phyloP scores from a whole-genome alignment of 2,797 vertebrate species.

The Characodon lateralis region DNA sequence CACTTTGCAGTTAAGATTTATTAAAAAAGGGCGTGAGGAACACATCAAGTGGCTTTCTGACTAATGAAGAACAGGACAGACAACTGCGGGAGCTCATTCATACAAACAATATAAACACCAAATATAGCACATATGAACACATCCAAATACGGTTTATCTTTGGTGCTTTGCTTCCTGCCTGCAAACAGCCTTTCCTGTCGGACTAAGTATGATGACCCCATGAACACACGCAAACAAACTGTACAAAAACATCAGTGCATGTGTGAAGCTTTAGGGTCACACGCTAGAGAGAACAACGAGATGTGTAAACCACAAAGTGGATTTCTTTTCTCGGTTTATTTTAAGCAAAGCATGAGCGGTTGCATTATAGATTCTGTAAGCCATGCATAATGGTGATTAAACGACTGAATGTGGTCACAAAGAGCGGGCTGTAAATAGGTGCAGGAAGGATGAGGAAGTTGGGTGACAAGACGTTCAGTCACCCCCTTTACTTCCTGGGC shows the following conservation, averaged over 20 bases:
- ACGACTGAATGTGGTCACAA: constrained; percentile 28
- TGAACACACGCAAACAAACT: constrained; percentile 47
- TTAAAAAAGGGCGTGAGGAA: constrained; percentile 79
- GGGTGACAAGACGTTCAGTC: constrained; percentile 79
- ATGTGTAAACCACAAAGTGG: constrained; percentile 40
- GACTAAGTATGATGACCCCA: constrained; percentile 58
- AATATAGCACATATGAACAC: constrained; percentile 53
- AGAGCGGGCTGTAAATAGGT: constrained; percentile 56
- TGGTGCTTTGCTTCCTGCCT: constrained; percentile 41
- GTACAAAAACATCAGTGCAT: constrained; percentile 49
- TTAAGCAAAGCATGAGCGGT: constrained; percentile 21
- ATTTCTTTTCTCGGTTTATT: constrained; percentile 34
- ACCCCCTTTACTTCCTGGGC: constrained; percentile 75
- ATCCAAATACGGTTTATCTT: constrained; percentile 58
- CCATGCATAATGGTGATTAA: constrained; percentile 18
- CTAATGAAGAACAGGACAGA: constrained; percentile 71
- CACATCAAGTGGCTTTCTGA: constrained; percentile 65
- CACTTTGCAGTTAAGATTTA: constrained; percentile 77
- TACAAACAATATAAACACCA: constrained; percentile 58
- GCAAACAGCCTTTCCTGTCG: constrained; percentile 50
- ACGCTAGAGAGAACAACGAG: constrained; percentile 26
- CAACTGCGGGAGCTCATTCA: constrained; percentile 55
- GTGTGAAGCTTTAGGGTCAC: constrained; percentile 43
- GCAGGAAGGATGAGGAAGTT: constrained; percentile 66
- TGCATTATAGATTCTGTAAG: constrained; percentile 2